Conservation (phyloP, 2,113 vertebrate species). For the Bostrychus sinensis region DNA sequence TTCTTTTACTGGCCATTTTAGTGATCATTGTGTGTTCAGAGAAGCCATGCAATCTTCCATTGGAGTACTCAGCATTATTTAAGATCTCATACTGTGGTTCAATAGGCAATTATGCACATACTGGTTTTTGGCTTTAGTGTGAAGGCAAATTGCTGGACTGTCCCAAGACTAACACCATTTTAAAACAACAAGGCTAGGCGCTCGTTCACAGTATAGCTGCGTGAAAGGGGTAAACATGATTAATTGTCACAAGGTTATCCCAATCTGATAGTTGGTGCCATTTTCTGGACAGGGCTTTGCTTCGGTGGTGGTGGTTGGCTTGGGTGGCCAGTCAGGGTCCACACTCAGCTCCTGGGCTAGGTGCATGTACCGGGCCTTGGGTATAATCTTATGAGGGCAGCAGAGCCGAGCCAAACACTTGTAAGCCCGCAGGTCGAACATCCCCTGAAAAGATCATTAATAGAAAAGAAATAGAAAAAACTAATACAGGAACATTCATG, state of each 20-base stretch:
- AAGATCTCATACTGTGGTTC: background rate
- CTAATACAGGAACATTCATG: background rate
- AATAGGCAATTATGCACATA: background rate
- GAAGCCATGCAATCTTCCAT: background rate
- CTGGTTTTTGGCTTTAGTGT: background rate
- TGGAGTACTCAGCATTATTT: background rate
- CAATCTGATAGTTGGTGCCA: constrained; percentile 84
- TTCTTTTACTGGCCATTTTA: background rate
- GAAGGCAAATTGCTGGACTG: background rate
- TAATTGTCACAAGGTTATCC: constrained; percentile 82
- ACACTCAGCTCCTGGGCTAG: constrained; percentile 93
- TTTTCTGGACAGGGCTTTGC: constrained; percentile 86
- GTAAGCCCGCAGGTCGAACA: constrained; percentile 73
- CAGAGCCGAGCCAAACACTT: constrained; percentile 81
- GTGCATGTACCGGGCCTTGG: constrained; percentile 95
- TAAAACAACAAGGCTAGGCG: background rate
- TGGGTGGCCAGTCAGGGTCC: constrained; percentile 97
- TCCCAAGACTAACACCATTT: background rate
- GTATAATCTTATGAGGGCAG: constrained; percentile 78
- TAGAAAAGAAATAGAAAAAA: constrained; percentile 25
- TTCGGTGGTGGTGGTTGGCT: constrained; percentile 94
- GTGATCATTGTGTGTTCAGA: background rate
- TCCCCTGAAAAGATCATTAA: constrained; percentile 75
- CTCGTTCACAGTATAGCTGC: background rate
- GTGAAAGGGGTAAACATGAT: background rate